Base-by-base conservation (phyloP, 2,888 invertebrate species). In the Scaptomyza flava region DNA sequence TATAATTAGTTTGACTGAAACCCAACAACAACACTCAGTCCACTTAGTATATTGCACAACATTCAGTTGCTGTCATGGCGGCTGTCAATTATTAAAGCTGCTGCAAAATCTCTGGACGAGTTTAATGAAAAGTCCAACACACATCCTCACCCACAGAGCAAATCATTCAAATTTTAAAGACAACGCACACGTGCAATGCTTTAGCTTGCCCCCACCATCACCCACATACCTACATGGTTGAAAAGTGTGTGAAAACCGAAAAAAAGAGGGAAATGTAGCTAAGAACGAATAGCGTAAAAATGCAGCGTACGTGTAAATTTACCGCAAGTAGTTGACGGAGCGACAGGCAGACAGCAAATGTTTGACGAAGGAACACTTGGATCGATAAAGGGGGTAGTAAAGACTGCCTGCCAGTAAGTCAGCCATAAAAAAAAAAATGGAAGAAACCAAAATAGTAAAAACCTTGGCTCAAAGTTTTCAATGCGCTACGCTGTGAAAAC, bases 301-400 rank as follows among this genome's bases (percentile, higher is more conserved):
- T 85, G 82, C 86, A 87, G 65, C 64, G 88, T 87, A 87, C 82
- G 82, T 83, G 82, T 83, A 83, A 87, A 83, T 87, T 77, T 75
- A 85, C 83, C 88, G 52, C 88, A 87, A 87, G 82, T 68, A 75
- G 77, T 72, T 65, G 66, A 51, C 54, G 33, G 14, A 34, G 9
- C 34, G 58, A 17, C 33, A 12, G 27, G 20, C 43, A 30, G 47
- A 12, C n/a, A 11, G 30, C 3, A 2, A 12, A 31, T 38, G 31
- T 20, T 27, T 12, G 8, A 17, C 14, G 9, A 3, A 6, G 8
- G 3, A 20, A 33, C 33, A 12, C 2, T 14, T 38, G 4, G 41
- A 41, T 41, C 41, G 41, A 38, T 38, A 31, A 23, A 3, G n/a
- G 17, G 42, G 46, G 17, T 34, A 42, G n/a, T n/a, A n/a, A 62